These are phyloP conservation scores for Tipula helvola DNA, from an alignment of 2,888 invertebrate genomes.

Conservation along the genomic window DNA sequence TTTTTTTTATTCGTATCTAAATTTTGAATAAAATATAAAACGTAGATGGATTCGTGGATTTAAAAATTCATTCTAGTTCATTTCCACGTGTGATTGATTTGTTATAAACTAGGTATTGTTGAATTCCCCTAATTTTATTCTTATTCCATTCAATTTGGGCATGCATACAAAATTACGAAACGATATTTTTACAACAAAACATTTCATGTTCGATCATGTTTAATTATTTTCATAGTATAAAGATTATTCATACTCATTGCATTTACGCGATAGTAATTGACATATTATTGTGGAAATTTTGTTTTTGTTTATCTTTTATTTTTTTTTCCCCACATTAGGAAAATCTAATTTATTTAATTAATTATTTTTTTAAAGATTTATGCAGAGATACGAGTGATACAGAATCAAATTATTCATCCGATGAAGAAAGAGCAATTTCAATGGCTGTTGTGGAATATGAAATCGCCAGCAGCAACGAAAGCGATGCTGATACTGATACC, in stretches of 20 bases:
- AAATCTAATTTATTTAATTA: background rate
- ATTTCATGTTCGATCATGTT: background rate
- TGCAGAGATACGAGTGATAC: slow-evolving; percentile 41
- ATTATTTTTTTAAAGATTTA: slow-evolving; percentile 17
- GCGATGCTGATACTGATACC: slow-evolving; percentile 27
- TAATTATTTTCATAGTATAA: background rate
- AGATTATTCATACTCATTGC: background rate
- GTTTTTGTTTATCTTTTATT: background rate
- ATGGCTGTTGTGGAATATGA: slow-evolving; percentile 36
- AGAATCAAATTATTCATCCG: slow-evolving; percentile 23
- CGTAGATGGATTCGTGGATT: background rate
- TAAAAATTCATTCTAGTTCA: background rate
- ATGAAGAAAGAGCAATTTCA: slow-evolving; percentile 22
- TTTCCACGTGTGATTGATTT: background rate
- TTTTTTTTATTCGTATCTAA: background rate
- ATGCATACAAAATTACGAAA: background rate
- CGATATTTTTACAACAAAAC: background rate
- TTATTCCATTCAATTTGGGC: background rate
- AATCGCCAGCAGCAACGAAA: slow-evolving; percentile 38
- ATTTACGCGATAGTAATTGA: background rate
- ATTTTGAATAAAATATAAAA: background rate
- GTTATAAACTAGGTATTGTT: background rate
- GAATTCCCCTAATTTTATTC: background rate
- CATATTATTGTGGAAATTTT: background rate
- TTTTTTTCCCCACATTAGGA: background rate